Base-by-base conservation (phyloP, 2,888 invertebrate genomes). In the Eurytoma adleriae region DNA sequence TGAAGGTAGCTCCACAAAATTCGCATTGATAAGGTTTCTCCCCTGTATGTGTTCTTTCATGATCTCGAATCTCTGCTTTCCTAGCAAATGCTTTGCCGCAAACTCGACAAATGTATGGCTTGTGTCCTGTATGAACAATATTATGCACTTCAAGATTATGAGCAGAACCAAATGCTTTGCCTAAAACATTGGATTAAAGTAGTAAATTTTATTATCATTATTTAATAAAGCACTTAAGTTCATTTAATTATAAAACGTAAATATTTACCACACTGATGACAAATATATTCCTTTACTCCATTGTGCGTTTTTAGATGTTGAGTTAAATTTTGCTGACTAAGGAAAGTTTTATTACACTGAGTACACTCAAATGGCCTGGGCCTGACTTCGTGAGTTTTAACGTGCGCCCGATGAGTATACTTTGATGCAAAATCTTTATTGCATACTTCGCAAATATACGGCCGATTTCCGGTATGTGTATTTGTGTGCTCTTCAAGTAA, bases 21-120 rank as follows among this genome's bases (percentile, higher is more conserved):
- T 96, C 95, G 87, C 97, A 97, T 83, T 94, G 93, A 88, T 94
- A 96, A 0, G 96, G 96, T 2, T 95, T 93, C 89, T 96, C 96
- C 0, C 96, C 96, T 0, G 96, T 96, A 83, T 97, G 97, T 3
- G 94, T 95, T 50, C 96, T 91, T 88, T 95, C 94, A 84, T 97
- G 97, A 89, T 96, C 96, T n/a, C 94, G 90, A 0, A 96, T 94
- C 88, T 96, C 96, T 0, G 95, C 95, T 66, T 95, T 93, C 0
- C 96, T 89, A 0, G 96, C 95, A 91, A 96, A 96, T 0, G 94
- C 94, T 88, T 95, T 96, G 0, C 93, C 93, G 86, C 96, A 96
- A 13, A 93, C 91, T 3, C 93, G 91, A 85, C 96, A 96, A 59
- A 93, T 92, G 87, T 93, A 95, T 0, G 95, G 95, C 85, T 94